phyloP scores from a whole-genome alignment of 2,888 invertebrate genomes.

The Tryphoninae sp. region DNA sequence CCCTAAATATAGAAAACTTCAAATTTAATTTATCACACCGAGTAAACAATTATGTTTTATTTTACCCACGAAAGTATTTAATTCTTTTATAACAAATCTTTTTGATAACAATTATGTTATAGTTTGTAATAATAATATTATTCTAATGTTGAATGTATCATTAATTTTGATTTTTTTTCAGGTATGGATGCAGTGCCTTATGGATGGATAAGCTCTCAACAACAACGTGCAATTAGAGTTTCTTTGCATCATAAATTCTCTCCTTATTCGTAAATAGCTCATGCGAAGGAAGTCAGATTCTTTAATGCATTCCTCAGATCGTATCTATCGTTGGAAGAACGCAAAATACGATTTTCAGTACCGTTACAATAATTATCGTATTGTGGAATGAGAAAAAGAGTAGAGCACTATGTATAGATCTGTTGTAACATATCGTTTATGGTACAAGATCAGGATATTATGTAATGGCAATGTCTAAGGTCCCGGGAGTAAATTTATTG shows the following conservation, averaged over 20 bases:
- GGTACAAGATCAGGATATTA: slow-evolving; percentile 17
- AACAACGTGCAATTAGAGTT: slow-evolving; percentile 8
- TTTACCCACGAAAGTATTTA: no score
- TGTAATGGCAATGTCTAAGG: slow-evolving; percentile 34
- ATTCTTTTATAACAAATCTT: no score
- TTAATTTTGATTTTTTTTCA: no score
- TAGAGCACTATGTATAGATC: background rate
- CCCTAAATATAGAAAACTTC: no score
- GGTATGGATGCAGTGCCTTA: no score
- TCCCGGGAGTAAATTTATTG: slow-evolving; percentile 52
- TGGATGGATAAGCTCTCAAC: background rate
- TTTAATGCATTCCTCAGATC: slow-evolving; percentile 27
- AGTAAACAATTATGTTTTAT: no score
- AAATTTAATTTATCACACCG: no score
- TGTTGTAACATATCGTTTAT: background rate
- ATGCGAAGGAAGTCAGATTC: slow-evolving; percentile 17
- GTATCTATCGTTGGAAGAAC: slow-evolving; percentile 23
- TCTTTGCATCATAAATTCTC: slow-evolving; percentile 19
- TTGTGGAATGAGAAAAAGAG: background rate
- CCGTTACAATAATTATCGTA: slow-evolving; percentile 39
- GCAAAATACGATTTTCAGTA: slow-evolving; percentile 16
- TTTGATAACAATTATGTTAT: no score
- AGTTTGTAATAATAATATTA: no score
- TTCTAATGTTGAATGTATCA: no score
- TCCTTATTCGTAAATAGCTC: slow-evolving; percentile 1